These are phyloP conservation scores for Heliconius ethilla DNA, from an alignment of 2,888 invertebrate genomes.

Conservation along the genomic window DNA sequence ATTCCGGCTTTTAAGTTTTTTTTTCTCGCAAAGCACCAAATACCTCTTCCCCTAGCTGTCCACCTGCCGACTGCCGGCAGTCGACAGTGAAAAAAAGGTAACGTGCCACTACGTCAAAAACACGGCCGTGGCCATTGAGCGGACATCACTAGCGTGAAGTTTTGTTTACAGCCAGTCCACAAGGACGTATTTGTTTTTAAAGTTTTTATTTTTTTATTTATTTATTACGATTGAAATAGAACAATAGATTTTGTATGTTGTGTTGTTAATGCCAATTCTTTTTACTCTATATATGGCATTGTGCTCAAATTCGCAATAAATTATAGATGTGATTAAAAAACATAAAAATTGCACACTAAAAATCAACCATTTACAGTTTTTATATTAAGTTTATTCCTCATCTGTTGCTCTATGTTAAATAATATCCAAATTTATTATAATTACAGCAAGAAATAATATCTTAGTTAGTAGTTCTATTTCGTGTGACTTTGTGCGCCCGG, in stretches of 20 bases:
- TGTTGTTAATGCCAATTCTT: no score
- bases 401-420: background rate
- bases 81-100: slow-evolving; percentile 17
- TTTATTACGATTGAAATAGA: background rate
- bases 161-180: slow-evolving; percentile 9
- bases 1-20: background rate
- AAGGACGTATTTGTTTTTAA: background rate
- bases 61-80: slow-evolving; percentile 19
- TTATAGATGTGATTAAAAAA: no score
- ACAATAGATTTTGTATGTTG: background rate
- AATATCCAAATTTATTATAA: background rate
- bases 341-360: no score
- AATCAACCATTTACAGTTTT: background rate
- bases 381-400: background rate
- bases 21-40: slow-evolving; percentile 12
- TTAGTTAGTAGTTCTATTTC: slow-evolving; percentile 2
- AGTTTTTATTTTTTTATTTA: no score
- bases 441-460: background rate
- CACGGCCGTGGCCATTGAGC: slow-evolving; percentile 15
- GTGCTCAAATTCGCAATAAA: no score
- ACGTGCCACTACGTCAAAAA: slow-evolving; percentile 19
- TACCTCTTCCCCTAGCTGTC: slow-evolving; percentile 6
- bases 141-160: slow-evolving; percentile 11
- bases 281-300: no score
- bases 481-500: background rate